These are phyloP conservation scores for Pipra filicauda DNA, from an alignment of 2,113 vertebrate genomes.

Conservation along the genomic window DNA sequence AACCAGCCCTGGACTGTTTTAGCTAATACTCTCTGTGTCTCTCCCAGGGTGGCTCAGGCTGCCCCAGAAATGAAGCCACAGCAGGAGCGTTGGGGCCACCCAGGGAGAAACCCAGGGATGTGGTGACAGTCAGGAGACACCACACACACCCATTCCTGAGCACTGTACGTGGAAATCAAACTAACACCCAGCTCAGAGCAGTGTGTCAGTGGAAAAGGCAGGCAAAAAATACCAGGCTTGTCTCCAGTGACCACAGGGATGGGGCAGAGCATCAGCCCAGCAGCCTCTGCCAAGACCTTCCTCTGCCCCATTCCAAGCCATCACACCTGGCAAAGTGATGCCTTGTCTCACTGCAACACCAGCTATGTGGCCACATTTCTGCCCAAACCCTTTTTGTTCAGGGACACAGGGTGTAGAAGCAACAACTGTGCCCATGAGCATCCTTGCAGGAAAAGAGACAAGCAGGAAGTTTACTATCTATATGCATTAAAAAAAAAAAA, in stretches of 20 bases:
- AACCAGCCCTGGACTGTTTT: background rate
- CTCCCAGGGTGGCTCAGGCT: background rate
- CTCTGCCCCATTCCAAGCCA: background rate
- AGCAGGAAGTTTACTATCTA: background rate
- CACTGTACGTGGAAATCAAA: background rate
- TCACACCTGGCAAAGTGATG: background rate
- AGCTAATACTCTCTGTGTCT: background rate
- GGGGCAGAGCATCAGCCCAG: background rate
- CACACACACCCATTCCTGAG: background rate
- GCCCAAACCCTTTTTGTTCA: background rate
- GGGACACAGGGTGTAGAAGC: background rate
- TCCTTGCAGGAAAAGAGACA: background rate
- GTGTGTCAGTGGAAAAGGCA: accelerated
- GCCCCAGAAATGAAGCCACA: background rate
- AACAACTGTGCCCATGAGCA: background rate
- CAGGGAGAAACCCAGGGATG: background rate
- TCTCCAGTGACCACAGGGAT: background rate
- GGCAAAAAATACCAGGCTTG: background rate
- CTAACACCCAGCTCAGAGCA: background rate
- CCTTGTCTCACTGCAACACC: background rate
- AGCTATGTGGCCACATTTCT: accelerated
- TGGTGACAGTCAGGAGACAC: background rate
- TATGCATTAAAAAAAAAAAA: background rate
- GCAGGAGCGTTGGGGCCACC: background rate
- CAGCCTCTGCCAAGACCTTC: background rate